A percentile compares a stretch with the other conserved stretches of the same genome.
Evolutionary conservation across 2,888 invertebrate genomes (phyloP).

Genomic region (Cerceris rybyensis): DNA sequence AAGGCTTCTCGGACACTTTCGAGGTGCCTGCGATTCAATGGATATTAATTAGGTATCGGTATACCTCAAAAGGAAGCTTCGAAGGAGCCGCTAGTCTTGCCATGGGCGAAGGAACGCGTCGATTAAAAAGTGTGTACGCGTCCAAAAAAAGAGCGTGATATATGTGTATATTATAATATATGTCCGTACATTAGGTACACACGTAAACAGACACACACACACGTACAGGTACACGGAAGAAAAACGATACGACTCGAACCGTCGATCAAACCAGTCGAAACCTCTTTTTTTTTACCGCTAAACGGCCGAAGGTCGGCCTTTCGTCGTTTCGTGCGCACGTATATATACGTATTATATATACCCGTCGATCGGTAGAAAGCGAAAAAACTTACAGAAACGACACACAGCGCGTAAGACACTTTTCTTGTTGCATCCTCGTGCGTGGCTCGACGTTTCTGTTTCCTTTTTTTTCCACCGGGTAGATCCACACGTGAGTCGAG

Average conservation of each 20-base stretch:
- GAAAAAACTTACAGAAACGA: conserved; percentile 16
- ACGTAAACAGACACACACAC: neutral
- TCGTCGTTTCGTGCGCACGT: conserved; percentile 32
- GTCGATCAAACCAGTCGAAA: conserved; percentile 35
- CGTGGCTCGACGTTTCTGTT: neutral
- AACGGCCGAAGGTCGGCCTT: conserved; percentile 24
- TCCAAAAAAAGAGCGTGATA: conserved; percentile 27
- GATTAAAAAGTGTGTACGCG: conserved; percentile 24
- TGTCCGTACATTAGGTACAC: conserved; percentile 25
- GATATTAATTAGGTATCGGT: conserved; percentile 22
- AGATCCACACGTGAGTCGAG: neutral
- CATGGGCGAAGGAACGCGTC: conserved; percentile 55
- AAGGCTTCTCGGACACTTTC: conserved; percentile 9
- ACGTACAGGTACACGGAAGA: conserved; percentile 9
- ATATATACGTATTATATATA: conserved; percentile 30
- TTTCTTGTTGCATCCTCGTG: neutral
- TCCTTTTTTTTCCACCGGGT: neutral
- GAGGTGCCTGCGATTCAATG: conserved; percentile 5
- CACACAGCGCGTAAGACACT: neutral
- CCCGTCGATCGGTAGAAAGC: conserved; percentile 37
- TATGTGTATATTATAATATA: conserved; percentile 18
- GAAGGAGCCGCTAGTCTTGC: conserved; percentile 57
- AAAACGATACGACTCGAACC: conserved; percentile 28
- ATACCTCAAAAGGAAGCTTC: conserved; percentile 34
- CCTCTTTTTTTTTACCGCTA: conserved; percentile 44